A percentile compares a stretch with the other conserved stretches of the same genome.
phyloP scores from a whole-genome alignment of 2,797 vertebrate species.

The Semotilus atromaculatus region DNA sequence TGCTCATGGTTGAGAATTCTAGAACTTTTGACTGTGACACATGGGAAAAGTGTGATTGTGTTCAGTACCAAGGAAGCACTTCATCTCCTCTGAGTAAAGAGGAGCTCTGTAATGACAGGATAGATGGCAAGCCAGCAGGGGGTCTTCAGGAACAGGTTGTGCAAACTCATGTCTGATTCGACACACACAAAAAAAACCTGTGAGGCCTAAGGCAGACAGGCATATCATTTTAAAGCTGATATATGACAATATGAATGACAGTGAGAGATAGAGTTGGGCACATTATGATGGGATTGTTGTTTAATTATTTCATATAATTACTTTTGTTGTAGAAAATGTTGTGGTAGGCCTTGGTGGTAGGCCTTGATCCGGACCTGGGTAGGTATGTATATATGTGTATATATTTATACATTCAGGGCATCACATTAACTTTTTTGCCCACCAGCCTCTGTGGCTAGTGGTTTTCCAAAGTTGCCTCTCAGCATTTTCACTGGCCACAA shows the following conservation, averaged over 20 bases:
- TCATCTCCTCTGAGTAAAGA: conserved; percentile 27
- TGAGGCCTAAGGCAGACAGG: background rate
- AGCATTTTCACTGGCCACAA: too few relatives aligned
- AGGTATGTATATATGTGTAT: too few relatives aligned
- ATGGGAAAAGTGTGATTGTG: background rate
- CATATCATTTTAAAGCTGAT: conserved; percentile 22
- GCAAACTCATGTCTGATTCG: background rate
- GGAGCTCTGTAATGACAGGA: conserved; percentile 80
- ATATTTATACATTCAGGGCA: too few relatives aligned
- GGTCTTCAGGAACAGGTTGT: conserved; percentile 18
- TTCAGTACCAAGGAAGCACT: conserved; percentile 19
- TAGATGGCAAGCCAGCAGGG: conserved; percentile 79
- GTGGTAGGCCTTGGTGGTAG: too few relatives aligned
- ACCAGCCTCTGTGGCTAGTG: too few relatives aligned
- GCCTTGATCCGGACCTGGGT: too few relatives aligned
- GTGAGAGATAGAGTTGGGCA: background rate
- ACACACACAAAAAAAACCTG: conserved; percentile 16
- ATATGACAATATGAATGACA: background rate
- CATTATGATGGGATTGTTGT: background rate
- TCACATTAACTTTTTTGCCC: too few relatives aligned
- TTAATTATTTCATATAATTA: too few relatives aligned
- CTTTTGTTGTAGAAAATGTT: too few relatives aligned
- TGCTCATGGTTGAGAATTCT: background rate
- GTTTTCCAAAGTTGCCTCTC: too few relatives aligned
- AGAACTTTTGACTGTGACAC: conserved; percentile 7